A percentile compares a stretch with the other conserved stretches of the same genome.
Evolutionary conservation across 2,888 invertebrate genomes (phyloP).

Genomic region (Callosobruchus maculatus): DNA sequence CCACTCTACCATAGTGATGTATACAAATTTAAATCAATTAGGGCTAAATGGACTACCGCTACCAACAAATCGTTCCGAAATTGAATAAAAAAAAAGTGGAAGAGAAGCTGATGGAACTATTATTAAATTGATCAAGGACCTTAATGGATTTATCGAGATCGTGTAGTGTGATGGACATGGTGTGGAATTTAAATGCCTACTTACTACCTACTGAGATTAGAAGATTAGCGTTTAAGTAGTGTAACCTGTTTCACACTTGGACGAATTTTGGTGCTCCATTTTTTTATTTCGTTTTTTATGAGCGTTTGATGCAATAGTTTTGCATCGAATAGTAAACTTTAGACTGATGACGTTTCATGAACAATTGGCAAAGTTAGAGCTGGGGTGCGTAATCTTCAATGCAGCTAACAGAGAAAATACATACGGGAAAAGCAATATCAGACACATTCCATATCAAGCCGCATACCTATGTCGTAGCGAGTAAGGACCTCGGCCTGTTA

Average conservation of each 20-base stretch:
- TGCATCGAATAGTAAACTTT: no score
- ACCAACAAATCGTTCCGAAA: background rate
- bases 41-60: slow-evolving; percentile 21
- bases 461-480: no score
- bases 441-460: no score
- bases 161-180: background rate
- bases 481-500: no score
- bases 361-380: no score
- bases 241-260: background rate
- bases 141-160: background rate
- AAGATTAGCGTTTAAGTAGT: background rate
- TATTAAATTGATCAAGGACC: background rate
- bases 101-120: background rate
- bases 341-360: no score
- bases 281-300: background rate
- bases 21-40: slow-evolving; percentile 26
- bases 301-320: background rate
- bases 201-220: background rate
- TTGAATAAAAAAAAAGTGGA: background rate
- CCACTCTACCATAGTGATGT: slow-evolving; percentile 16
- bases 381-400: no score
- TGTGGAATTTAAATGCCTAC: background rate
- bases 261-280: background rate
- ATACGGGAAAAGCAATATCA: no score
- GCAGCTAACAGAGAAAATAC: no score